These are phyloP conservation scores for Siderastrea siderea DNA, from an alignment of 92 coral and sea anemone genomes.

Conservation along the genomic window DNA sequence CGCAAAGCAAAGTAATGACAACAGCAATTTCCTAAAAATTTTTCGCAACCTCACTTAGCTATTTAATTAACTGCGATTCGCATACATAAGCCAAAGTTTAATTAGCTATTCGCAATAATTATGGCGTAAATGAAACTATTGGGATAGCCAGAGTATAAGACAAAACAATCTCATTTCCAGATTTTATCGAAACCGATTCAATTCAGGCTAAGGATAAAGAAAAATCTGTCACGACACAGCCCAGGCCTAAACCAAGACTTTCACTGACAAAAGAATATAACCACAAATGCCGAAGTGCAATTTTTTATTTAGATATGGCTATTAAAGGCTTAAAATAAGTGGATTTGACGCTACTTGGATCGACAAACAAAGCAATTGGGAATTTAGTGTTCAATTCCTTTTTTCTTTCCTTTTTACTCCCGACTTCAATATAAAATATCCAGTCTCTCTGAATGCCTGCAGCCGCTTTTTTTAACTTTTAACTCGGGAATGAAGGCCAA, in stretches of 20 bases:
- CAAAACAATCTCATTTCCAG: not conserved
- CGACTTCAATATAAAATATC: not conserved
- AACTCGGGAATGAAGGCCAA: too few species aligned
- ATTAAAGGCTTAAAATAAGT: slow-evolving; percentile 10
- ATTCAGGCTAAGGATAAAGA: too few species aligned
- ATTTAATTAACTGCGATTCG: slow-evolving; percentile 4
- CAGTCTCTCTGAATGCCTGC: not conserved
- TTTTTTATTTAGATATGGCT: not conserved
- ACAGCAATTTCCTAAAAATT: not conserved
- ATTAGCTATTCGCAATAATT: not conserved
- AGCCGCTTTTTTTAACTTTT: too few species aligned
- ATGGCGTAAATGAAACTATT: not conserved
- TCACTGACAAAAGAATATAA: not conserved
- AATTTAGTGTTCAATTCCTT: not conserved
- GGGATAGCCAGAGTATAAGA: not conserved
- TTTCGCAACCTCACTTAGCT: not conserved
- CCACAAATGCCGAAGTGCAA: not conserved
- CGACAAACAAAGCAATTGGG: not conserved
- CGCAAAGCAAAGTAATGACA: not conserved
- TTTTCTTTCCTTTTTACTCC: not conserved
- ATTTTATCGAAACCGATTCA: too few species aligned
- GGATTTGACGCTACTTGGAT: not conserved
- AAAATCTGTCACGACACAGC: too few species aligned
- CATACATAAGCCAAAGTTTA: not conserved
- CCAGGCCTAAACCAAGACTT: not conserved